Evolutionary conservation across 2,888 invertebrate genomes (phyloP), one percentile per base, ranked within the genome.

Genomic region (Drosophila anceps): DNA sequence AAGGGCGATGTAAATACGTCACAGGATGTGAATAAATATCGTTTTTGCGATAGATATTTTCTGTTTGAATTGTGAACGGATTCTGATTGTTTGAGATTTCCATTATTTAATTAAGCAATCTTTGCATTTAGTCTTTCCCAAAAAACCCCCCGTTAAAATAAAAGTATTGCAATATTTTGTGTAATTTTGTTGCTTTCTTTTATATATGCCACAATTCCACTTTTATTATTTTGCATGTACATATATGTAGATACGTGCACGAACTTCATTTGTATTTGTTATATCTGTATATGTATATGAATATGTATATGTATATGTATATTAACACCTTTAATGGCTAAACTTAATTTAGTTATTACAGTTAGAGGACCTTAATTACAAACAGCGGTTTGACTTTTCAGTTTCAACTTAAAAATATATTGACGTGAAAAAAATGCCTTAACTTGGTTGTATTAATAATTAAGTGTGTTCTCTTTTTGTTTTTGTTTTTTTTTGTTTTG

Each of bases 321-420:
- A 79, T 78, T 68, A 78, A 78, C 79, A 78, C 79, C 67, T 78
- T 82, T 81, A 73, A 76, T 76, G 75, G 79, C 81, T 86, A 65
- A 80, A 69, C 79, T 86, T 84, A 86, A 65, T 33, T 72, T 73
- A 79, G 57, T 65, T 74, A 83, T 81, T 79, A 82, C 67, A 81
- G 62, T 67, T 69, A 81, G 73, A 64, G 51, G 69, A 44, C 55
- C 76, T 84, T 67, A 84, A 75, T 72, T 86, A 83, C 77, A 83
- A 79, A 79, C 81, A 73, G 73, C 59, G 72, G 59, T 72, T 70
- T 71, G 62, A 69, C 75, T 78, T 65, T 71, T 65, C 39, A 35
- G 43, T 44, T 53, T 61, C 50, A 69, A 71, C 69, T 65, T 70
- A 76, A 55, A 41, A 44, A 51, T 66, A 59, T 15, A 35, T 58